Evolutionary conservation across 1,140 invertebrate species (phyloP).

Genomic region (Physella acuta): DNA sequence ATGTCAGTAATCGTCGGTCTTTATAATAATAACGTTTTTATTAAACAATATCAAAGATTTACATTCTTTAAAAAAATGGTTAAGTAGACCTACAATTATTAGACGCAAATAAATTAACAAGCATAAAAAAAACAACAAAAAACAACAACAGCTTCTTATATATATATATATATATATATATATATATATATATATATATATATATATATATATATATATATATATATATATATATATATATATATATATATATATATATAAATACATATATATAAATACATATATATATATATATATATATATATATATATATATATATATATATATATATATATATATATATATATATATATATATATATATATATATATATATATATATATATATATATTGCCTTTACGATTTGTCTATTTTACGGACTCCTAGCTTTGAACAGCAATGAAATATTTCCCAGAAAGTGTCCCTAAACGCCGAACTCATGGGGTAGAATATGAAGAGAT

Average conservation of each 20-base stretch:
- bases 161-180: background rate
- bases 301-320: background rate
- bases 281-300: background rate
- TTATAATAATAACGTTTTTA: too few species aligned
- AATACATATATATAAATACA: slow-evolving; percentile 18
- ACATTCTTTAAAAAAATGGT: too few species aligned
- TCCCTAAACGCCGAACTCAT: slow-evolving; percentile 14
- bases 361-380: background rate
- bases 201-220: slow-evolving; percentile 15
- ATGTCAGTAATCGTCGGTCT: too few species aligned
- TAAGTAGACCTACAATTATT: too few species aligned
- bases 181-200: slow-evolving; percentile 16
- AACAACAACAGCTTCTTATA: too few species aligned
- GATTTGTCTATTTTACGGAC: background rate
- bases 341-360: slow-evolving; percentile 5
- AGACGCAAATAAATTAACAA: too few species aligned
- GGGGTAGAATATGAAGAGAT: background rate
- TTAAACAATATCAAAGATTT: too few species aligned
- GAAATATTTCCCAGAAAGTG: background rate
- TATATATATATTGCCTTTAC: background rate
- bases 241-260: slow-evolving; percentile 22
- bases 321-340: background rate
- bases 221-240: slow-evolving; percentile 19
- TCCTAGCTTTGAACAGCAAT: background rate
- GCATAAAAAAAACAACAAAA: too few species aligned